These are phyloP conservation scores for Formica aserva DNA, from an alignment of 2,888 invertebrate genomes.

Conservation along the genomic window DNA sequence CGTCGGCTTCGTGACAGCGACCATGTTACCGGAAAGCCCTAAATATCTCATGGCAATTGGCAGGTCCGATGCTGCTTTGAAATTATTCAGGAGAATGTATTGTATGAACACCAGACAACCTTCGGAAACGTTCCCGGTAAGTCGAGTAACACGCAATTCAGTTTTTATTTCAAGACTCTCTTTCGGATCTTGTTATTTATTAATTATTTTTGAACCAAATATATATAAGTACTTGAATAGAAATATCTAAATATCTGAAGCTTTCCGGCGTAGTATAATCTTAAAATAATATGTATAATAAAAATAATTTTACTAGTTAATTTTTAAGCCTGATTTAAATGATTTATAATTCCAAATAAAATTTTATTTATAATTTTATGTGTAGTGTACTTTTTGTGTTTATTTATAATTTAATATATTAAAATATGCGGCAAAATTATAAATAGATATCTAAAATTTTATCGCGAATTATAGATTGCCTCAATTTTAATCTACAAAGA, in stretches of 20 bases:
- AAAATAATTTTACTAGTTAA: neutral
- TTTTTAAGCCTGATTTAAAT: neutral
- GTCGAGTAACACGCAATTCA: slow-evolving; percentile 28
- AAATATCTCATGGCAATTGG: slow-evolving; percentile 91
- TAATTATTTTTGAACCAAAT: neutral
- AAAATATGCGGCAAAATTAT: neutral
- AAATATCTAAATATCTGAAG: neutral
- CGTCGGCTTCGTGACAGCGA: slow-evolving; percentile 88
- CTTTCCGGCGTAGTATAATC: neutral
- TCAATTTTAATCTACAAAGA: neutral
- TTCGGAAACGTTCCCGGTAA: slow-evolving; percentile 89
- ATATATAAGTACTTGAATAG: neutral
- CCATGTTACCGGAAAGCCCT: slow-evolving; percentile 92
- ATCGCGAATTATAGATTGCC: neutral
- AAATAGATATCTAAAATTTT: neutral
- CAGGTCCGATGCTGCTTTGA: slow-evolving; percentile 89
- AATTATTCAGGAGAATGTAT: slow-evolving; percentile 89
- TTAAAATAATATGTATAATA: neutral
- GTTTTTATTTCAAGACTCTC: neutral
- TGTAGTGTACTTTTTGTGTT: neutral
- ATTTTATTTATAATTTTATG: neutral
- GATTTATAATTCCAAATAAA: neutral
- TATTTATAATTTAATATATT: neutral
- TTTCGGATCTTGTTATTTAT: neutral
- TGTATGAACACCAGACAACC: slow-evolving; percentile 89